phyloP scores from a whole-genome alignment of 2,113 vertebrate species.

The Oncorhynchus tshawytscha region DNA sequence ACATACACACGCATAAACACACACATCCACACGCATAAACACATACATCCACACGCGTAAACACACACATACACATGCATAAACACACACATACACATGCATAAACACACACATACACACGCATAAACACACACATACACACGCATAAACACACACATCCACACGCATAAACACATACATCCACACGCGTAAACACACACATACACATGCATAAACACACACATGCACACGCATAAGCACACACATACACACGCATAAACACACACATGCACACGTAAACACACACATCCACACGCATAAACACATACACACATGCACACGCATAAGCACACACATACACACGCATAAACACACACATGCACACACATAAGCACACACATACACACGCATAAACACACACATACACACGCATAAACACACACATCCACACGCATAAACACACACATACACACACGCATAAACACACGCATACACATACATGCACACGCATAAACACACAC shows the following conservation, averaged over 20 bases:
- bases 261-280: too few relatives aligned
- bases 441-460: neutral
- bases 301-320: neutral
- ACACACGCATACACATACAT: neutral
- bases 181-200: fast-evolving
- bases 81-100: neutral
- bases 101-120: neutral
- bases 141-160: neutral
- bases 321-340: neutral
- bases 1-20: too few relatives aligned
- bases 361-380: neutral
- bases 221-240: neutral
- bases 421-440: too few relatives aligned
- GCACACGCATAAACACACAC: too few relatives aligned
- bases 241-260: neutral
- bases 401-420: neutral
- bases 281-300: neutral
- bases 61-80: too few relatives aligned
- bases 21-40: too few relatives aligned
- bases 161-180: neutral
- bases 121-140: too few relatives aligned
- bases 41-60: too few relatives aligned
- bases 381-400: too few relatives aligned
- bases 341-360: neutral
- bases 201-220: too few relatives aligned